Base-by-base conservation (phyloP, 1,140 invertebrate species). In the Philopotamus ludificatus region DNA sequence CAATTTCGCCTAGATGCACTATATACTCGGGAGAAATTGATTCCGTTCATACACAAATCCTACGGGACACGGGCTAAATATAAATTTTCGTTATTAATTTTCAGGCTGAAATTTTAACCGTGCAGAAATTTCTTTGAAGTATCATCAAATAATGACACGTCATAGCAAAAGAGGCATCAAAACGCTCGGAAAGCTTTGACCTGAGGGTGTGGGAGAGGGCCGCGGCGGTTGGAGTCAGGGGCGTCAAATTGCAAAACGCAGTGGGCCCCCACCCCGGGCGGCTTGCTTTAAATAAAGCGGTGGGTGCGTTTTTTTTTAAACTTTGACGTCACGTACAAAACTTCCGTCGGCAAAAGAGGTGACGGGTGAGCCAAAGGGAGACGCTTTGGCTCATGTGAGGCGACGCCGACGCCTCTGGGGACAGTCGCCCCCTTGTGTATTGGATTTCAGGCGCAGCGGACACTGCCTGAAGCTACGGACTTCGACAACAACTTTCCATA, bases 261-360 rank as follows among this genome's bases (percentile, higher is more conserved):
- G 39, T 16, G 41, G 28, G 39, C 28, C 28, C 28, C 4, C 28
- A 34, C 28, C 28, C 28, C 16, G 12, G 25, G 55, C 22, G 18
- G 21, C 25, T 59, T 21, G 28, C 55, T 59, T 59, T 59, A 59
- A 59, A 59, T 59, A 59, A 59, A 59, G 41, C 55, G 12, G 55
- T 25, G 18, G 44, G 3, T 22, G 16, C 12, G 12, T 61, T 49
- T 49, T n/a, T n/a, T n/a, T 49, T 49, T 49, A 61, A 61, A 61
- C 49, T 63, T 53, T 44, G 50, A 54, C 61, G 34, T 63, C 61
- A 63, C 61, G 61, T 63, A 54, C 61, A 53, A 63, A 63, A 44
- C 44, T 63, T 63, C 28, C 61, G 34, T 16, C 59, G 59, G 20
- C 59, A 61, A 61, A n/a, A 61, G 59, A 49, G 59, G 55, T 59